These are phyloP conservation scores for Crematogaster levior DNA, from an alignment of 2,888 invertebrate species.

Conservation along the genomic window DNA sequence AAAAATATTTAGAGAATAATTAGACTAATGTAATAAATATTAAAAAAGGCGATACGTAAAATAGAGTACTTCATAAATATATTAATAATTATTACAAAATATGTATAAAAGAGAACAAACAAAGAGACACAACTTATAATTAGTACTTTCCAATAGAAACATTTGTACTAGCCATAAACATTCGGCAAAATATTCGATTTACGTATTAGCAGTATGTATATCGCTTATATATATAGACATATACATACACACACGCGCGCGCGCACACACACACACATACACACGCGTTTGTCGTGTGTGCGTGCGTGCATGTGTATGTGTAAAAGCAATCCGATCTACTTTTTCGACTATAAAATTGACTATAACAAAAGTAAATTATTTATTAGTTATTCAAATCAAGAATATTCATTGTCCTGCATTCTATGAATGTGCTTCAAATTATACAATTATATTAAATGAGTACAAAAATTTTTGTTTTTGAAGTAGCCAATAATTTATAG, in stretches of 20 bases:
- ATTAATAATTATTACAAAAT: constrained; percentile 36
- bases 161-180: constrained; percentile 22
- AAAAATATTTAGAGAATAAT: constrained; percentile 18
- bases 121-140: not conserved
- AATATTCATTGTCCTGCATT: not conserved
- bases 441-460: not conserved
- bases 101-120: constrained; percentile 12
- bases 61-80: constrained; percentile 17
- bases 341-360: not conserved
- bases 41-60: not conserved
- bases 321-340: too few species aligned
- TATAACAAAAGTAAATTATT: not conserved
- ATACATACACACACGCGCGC: too few species aligned
- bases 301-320: too few species aligned
- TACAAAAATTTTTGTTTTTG: not conserved
- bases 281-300: too few species aligned
- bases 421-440: not conserved
- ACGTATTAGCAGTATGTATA: not conserved
- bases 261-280: too few species aligned
- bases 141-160: constrained; percentile 21
- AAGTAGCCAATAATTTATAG: constrained; percentile 18
- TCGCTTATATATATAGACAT: constrained; percentile 3
- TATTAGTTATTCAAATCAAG: constrained; percentile 10
- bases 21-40: not conserved
- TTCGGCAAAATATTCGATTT: not conserved